These are phyloP conservation scores for Petromus typicus DNA, from an alignment of 2,113 vertebrate genomes.

Conservation along the genomic window DNA sequence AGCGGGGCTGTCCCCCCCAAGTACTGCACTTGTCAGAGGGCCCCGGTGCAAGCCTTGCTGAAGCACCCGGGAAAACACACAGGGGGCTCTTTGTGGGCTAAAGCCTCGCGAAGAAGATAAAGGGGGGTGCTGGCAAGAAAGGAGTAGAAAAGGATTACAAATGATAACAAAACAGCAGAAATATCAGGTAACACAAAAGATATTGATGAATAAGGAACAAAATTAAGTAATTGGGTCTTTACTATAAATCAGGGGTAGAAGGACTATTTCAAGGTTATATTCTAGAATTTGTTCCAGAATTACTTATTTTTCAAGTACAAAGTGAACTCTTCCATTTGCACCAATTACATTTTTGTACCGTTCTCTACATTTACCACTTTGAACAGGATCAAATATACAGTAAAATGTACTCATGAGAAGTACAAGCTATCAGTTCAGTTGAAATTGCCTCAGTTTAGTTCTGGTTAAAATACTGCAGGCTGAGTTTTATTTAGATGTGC, in stretches of 20 bases:
- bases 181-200: background rate
- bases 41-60: background rate
- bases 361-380: too few species aligned
- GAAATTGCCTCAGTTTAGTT: background rate
- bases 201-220: background rate
- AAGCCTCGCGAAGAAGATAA: constrained; percentile 2
- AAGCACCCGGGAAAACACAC: background rate
- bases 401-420: too few species aligned
- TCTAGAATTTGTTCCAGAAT: background rate
- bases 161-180: constrained; percentile 22
- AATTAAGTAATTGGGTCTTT: background rate
- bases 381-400: too few species aligned
- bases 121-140: background rate
- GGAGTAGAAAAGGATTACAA: background rate
- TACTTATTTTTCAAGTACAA: too few species aligned
- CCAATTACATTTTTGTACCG: too few species aligned
- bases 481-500: background rate
- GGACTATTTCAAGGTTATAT: background rate
- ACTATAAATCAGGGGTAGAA: background rate
- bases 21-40: background rate
- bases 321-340: too few species aligned
- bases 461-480: background rate
- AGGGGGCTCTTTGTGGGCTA: background rate
- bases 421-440: background rate
- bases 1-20: background rate